Evolutionary conservation across 2,113 vertebrate genomes (phyloP).

Genomic region (Clupea harengus): DNA sequence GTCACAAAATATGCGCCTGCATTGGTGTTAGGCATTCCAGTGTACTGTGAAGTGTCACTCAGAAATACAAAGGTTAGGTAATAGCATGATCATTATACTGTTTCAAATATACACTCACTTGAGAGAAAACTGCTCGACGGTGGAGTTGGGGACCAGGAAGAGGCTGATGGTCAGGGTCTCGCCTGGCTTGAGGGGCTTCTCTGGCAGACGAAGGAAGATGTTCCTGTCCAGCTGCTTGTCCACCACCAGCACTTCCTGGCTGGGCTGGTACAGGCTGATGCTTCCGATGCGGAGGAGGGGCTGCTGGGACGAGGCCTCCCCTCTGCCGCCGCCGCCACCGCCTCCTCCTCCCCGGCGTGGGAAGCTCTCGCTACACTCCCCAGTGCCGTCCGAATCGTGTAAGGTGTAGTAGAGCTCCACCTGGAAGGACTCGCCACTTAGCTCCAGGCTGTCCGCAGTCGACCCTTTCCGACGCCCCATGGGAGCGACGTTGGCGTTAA

Average conservation of each 20-base stretch:
- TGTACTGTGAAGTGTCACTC: background rate
- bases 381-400: constrained; percentile 74
- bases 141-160: constrained; percentile 89
- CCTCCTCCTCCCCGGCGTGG: constrained; percentile 51
- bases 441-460: constrained; percentile 71
- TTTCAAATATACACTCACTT: constrained; percentile 73
- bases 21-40: background rate
- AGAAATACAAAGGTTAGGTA: background rate
- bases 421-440: constrained; percentile 78
- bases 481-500: constrained; percentile 79
- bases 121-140: constrained; percentile 91
- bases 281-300: constrained; percentile 93
- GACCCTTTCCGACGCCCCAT: constrained; percentile 78
- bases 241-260: constrained; percentile 76
- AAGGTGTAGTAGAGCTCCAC: constrained; percentile 93
- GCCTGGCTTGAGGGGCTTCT: constrained; percentile 85
- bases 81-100: background rate
- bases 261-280: constrained; percentile 87
- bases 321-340: constrained; percentile 63
- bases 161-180: constrained; percentile 88
- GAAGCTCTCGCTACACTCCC: constrained; percentile 77
- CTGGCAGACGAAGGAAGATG: constrained; percentile 87
- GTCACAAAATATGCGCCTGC: background rate
- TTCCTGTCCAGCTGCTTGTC: constrained; percentile 90
- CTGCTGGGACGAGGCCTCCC: constrained; percentile 85